Base-by-base conservation (phyloP, 2,888 invertebrate species). In the Desoria tigrina region DNA sequence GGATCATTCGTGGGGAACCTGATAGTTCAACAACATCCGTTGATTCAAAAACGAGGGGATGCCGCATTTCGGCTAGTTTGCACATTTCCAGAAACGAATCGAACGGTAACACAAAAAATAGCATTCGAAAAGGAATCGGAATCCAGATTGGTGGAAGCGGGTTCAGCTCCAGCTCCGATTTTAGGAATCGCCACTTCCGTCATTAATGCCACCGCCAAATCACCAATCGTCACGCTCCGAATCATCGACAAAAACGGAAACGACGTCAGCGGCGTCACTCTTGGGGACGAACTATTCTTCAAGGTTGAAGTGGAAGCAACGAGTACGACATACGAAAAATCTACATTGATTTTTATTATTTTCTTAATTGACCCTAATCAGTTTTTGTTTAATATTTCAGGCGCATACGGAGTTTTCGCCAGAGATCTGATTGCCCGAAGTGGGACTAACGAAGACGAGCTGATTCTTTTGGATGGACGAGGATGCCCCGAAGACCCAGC, bases 371-470 rank as follows among this genome's bases (percentile, higher is more conserved):
- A n/a, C n/a, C n/a, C n/a, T n/a, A n/a, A n/a, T n/a, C n/a, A n/a
- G n/a, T n/a, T n/a, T n/a, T n/a, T n/a, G n/a, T n/a, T n/a, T n/a
- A n/a, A n/a, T n/a, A n/a, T 7, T 65, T 16, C 71, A 79, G 78
- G 78, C 65, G 78, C 79, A 4, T 92, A 75, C 67, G 80, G 79
- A 42, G 79, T 81, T 50, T 86, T 87, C 77, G 90, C 90, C 1
- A 87, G 89, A 55, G 90, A 92, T 77, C 80, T 93, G 63, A 85
- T 90, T 42, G 93, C 92, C 9, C 89, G 89, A 76, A 90, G 90
- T 11, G 86, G 87, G 59, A 84, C 86, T 58, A 88, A 88, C 1
- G 87, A 88, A 73, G 87, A 89, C 77, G 79, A 80, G 39, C 89
- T 90, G 1, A 85, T 88, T 37, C 80, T 92, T 0, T 82, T 93